These are phyloP conservation scores for Diarsia brunnea DNA, from an alignment of 2,888 invertebrate genomes.

Conservation along the genomic window DNA sequence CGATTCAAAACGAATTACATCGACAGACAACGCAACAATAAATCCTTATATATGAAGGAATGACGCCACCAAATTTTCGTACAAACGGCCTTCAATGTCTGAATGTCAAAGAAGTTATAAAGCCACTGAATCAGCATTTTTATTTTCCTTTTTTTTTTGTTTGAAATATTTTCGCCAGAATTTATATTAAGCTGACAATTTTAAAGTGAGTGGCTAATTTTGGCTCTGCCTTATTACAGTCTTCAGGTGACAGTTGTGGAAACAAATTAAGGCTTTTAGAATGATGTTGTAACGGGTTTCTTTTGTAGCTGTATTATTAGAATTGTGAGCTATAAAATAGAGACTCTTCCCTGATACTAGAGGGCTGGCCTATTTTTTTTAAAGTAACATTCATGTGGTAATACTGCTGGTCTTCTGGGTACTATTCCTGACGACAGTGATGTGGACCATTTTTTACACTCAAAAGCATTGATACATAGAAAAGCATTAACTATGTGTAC, in stretches of 20 bases:
- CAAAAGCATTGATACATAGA: no score
- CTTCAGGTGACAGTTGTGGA: conserved; percentile 19
- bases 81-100: conserved; percentile 35
- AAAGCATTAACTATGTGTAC: no score
- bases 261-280: conserved; percentile 8
- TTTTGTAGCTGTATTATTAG: not conserved
- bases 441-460: no score
- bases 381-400: not conserved
- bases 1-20: conserved; percentile 44
- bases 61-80: conserved; percentile 35
- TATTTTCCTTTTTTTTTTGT: conserved; percentile 32
- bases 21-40: conserved; percentile 45
- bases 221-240: conserved; percentile 20
- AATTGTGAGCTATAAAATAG: not conserved
- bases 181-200: conserved; percentile 26
- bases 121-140: conserved; percentile 48
- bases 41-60: conserved; percentile 45
- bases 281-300: conserved; percentile 3
- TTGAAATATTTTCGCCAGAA: conserved; percentile 29
- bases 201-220: conserved; percentile 25
- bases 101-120: conserved; percentile 54
- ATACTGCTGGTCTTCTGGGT: not conserved
- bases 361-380: no score
- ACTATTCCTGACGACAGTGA: no score
- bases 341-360: not conserved